Percentiles rank a stretch among this genome's conserved stretches.
Evolutionary conservation across 2,888 invertebrate species (phyloP).

Genomic region (Chrysotoxum bicinctum): DNA sequence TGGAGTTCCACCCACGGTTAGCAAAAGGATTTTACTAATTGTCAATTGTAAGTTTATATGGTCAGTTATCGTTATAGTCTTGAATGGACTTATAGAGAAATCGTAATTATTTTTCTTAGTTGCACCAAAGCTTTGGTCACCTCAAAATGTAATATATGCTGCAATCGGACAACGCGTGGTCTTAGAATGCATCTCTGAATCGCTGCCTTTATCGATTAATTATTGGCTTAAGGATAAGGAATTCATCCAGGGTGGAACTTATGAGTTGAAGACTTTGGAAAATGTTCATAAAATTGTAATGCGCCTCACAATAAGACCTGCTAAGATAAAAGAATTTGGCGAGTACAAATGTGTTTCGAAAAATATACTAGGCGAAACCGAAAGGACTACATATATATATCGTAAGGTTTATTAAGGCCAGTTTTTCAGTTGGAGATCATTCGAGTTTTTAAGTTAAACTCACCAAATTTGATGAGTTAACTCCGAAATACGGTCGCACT

Average conservation of each 20-base stretch:
- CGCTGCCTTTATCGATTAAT: conserved; percentile 80
- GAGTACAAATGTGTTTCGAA: conserved; percentile 91
- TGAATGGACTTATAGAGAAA: not conserved
- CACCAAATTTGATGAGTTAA: too few relatives aligned
- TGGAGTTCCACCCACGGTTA: conserved; percentile 81
- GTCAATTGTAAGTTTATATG: conserved; percentile 79
- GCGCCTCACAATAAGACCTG: conserved; percentile 86
- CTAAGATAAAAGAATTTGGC: conserved; percentile 87
- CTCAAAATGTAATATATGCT: conserved; percentile 79
- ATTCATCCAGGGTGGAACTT: conserved; percentile 79
- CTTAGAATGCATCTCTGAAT: conserved; percentile 80
- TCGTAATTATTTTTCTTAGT: conserved; percentile 75
- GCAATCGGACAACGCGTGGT: conserved; percentile 79
- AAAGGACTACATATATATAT: conserved; percentile 78
- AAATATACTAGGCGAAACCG: conserved; percentile 88
- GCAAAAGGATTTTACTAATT: conserved; percentile 79
- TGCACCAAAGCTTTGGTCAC: conserved; percentile 80
- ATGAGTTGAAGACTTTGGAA: conserved; percentile 84
- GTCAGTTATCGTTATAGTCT: not conserved
- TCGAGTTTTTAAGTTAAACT: too few relatives aligned
- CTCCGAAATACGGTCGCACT: too few relatives aligned
- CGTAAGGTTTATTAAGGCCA: conserved; percentile 74
- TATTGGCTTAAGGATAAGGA: conserved; percentile 81
- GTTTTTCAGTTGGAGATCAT: too few relatives aligned
- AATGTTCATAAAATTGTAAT: conserved; percentile 90